A percentile compares a stretch with the other conserved stretches of the same genome.
These are phyloP conservation scores for Oegoconia quadripuncta DNA, from an alignment of 2,888 invertebrate species.

Conservation along the genomic window DNA sequence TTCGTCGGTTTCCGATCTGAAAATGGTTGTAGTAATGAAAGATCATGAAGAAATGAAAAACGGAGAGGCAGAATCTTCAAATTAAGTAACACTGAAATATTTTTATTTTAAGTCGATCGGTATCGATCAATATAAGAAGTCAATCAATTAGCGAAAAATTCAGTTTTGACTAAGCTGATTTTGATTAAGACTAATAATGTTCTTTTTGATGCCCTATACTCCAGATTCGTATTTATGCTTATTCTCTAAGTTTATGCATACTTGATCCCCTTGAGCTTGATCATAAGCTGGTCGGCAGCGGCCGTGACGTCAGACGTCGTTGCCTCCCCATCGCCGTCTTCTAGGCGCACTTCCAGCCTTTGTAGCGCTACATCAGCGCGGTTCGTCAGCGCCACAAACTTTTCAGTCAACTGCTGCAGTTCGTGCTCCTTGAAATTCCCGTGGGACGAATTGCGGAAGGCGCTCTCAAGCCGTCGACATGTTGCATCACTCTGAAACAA, in stretches of 20 bases:
- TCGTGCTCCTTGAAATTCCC: slow-evolving; percentile 59
- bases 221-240: too few species aligned
- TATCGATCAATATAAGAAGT: too few species aligned
- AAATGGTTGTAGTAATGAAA: too few species aligned
- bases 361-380: slow-evolving; percentile 67
- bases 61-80: too few species aligned
- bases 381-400: slow-evolving; percentile 66
- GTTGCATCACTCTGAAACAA: slow-evolving; percentile 50
- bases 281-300: slow-evolving; percentile 52
- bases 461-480: slow-evolving; percentile 59
- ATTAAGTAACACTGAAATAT: too few species aligned
- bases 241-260: slow-evolving; percentile 29
- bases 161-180: too few species aligned
- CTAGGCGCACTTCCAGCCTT: slow-evolving; percentile 53
- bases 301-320: slow-evolving; percentile 53
- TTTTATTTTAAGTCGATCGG: too few species aligned
- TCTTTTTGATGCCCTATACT: too few species aligned
- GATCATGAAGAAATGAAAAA: too few species aligned
- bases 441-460: slow-evolving; percentile 59
- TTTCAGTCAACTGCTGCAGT: slow-evolving; percentile 64
- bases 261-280: slow-evolving; percentile 57
- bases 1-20: slow-evolving; percentile 49
- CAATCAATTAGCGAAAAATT: too few species aligned
- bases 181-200: too few species aligned
- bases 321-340: slow-evolving; percentile 41